Evolutionary conservation across 2,113 vertebrate genomes (phyloP).

Genomic region (Carassius carassius): DNA sequence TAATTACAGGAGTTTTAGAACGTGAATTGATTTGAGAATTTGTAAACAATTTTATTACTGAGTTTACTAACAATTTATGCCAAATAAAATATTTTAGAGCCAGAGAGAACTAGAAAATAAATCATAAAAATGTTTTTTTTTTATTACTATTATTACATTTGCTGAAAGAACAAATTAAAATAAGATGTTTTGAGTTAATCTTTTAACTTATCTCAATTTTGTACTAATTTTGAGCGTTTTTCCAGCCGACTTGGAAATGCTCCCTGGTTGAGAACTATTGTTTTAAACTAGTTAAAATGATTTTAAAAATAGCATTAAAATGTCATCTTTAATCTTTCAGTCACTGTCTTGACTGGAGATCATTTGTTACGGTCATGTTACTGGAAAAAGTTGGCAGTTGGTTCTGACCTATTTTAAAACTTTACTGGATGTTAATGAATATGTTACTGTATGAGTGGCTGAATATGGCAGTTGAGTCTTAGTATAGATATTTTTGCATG

Average conservation of each 20-base stretch:
- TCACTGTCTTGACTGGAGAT: background rate
- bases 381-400: background rate
- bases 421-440: constrained; percentile 2
- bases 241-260: background rate
- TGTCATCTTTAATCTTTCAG: background rate
- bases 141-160: no score
- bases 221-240: background rate
- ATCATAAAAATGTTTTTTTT: no score
- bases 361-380: background rate
- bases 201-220: background rate
- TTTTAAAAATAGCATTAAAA: background rate
- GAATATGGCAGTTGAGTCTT: background rate
- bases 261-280: background rate
- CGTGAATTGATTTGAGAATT: background rate
- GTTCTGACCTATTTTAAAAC: background rate
- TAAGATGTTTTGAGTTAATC: background rate
- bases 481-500: background rate
- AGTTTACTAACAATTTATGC: background rate
- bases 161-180: background rate
- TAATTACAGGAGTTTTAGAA: background rate
- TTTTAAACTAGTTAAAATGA: background rate
- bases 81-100: background rate
- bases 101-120: background rate
- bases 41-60: background rate
- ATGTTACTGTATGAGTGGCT: background rate